A percentile compares a stretch with the other conserved stretches of the same genome.
phyloP scores from a whole-genome alignment of 2,888 invertebrate genomes.

The Yponomeuta malinellus region DNA sequence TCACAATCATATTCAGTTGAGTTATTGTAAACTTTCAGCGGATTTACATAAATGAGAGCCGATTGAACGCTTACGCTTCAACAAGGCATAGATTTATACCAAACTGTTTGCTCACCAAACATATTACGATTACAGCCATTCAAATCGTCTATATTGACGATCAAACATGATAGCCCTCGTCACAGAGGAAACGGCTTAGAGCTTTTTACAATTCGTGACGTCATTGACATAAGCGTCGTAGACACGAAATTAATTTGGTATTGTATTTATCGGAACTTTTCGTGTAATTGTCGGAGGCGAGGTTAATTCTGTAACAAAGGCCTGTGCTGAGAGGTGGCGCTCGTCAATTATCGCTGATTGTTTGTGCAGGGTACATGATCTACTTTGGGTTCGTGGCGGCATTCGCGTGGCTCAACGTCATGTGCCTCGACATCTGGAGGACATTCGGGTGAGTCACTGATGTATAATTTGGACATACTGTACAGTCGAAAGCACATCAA shows the following conservation, averaged over 20 bases:
- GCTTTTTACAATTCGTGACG: background rate
- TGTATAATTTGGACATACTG: background rate
- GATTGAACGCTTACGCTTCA: background rate
- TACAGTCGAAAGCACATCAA: too few relatives aligned
- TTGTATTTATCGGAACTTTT: background rate
- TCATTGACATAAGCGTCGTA: background rate
- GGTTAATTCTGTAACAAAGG: conserved; percentile 9
- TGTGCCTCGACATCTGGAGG: conserved; percentile 89
- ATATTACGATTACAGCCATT: conserved; percentile 1
- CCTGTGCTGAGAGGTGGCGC: background rate
- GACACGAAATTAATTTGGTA: background rate
- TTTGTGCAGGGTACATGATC: conserved; percentile 78
- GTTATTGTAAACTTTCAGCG: background rate
- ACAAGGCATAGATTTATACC: conserved; percentile 5
- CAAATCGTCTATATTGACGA: conserved; percentile 3
- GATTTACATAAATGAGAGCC: background rate
- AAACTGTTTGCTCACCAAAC: conserved; percentile 3
- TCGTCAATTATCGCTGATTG: conserved; percentile 28
- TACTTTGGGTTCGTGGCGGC: conserved; percentile 82
- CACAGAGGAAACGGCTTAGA: background rate
- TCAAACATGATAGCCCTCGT: background rate
- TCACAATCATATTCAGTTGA: too few relatives aligned
- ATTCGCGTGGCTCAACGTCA: conserved; percentile 86
- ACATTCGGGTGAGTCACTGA: conserved; percentile 81
- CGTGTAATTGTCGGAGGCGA: background rate